These are phyloP conservation scores for Capra hircus DNA, from an alignment of 2,113 vertebrate species.

Conservation along the genomic window DNA sequence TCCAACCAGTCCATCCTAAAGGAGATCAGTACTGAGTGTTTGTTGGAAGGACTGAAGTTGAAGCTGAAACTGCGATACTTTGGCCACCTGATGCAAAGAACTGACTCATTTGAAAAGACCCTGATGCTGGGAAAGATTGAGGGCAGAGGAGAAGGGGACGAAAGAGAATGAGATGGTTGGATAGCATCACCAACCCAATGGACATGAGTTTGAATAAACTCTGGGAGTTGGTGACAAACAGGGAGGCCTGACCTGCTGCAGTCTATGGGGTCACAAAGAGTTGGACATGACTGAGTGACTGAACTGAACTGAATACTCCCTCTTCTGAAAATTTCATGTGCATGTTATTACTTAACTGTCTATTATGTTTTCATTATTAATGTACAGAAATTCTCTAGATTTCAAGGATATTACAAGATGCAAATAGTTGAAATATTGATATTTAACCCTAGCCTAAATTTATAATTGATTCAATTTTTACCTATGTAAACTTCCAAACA, in stretches of 20 bases:
- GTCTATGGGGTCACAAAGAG: background rate
- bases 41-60: background rate
- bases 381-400: background rate
- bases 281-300: background rate
- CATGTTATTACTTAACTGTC: background rate
- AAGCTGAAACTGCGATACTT: background rate
- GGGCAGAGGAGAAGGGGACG: background rate
- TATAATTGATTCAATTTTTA: background rate
- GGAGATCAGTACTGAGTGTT: background rate
- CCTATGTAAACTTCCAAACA: background rate
- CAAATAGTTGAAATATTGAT: background rate
- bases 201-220: background rate
- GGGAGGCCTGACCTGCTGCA: background rate
- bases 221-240: accelerated
- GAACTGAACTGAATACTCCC: background rate
- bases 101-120: background rate
- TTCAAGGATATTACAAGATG: background rate
- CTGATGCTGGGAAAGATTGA: background rate
- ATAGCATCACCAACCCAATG: background rate
- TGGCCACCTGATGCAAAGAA: background rate
- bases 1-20: background rate
- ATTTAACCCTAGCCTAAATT: background rate
- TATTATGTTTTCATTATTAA: background rate
- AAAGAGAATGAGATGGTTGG: background rate
- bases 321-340: background rate